Base-by-base conservation (phyloP, 2,113 vertebrate species). In the Myrmophylax atrothorax region DNA sequence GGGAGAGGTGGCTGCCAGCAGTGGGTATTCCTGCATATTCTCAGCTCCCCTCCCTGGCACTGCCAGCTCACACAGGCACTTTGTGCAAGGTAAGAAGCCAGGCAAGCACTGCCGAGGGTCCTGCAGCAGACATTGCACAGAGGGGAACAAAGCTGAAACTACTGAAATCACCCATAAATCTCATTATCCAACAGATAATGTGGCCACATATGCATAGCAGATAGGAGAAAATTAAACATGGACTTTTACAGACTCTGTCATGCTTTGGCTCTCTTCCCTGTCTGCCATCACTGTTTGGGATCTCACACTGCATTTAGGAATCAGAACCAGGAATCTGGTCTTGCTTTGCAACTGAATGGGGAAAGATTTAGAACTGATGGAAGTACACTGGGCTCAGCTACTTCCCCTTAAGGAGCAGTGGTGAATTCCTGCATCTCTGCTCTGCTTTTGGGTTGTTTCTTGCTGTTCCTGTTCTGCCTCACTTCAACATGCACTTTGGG, bases 1-100 rank as follows among this genome's bases (percentile, higher is more conserved):
- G n/a, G 26, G 19, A 58, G 8, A 37, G 52, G 31, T 2, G 5
- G 28, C 1, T 38, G 18, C 73, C 47, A 0, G 23, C 16, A 37
- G 15, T 9, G 52, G 74, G n/a, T 14, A 24, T 20, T 78, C 44
- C 24, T 8, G 9, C 14, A 1, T 15, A 1, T 49, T 50, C 62
- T 35, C 73, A 58, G 55, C 66, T 84, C 26, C 5, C 1, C 55
- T 64, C 17, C 11, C 42, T 5, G 4, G n/a, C 4, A 0, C 11
- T 33, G 11, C 42, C 47, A 23, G 33, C 24, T 58, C 24, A 20
- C 14, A 6, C 24, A 6, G 26, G 10, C 49, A 1, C 47, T 52
- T 35, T 42, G 33, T 18, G 68, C 47, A 70, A 59, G 23, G 23
- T 35, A 22, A 44, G 38, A 28, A 83, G 58, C 18, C 7, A 55